Conservation (phyloP, 92 coral and sea anemone genomes). For the Pocillopora meandrina region DNA sequence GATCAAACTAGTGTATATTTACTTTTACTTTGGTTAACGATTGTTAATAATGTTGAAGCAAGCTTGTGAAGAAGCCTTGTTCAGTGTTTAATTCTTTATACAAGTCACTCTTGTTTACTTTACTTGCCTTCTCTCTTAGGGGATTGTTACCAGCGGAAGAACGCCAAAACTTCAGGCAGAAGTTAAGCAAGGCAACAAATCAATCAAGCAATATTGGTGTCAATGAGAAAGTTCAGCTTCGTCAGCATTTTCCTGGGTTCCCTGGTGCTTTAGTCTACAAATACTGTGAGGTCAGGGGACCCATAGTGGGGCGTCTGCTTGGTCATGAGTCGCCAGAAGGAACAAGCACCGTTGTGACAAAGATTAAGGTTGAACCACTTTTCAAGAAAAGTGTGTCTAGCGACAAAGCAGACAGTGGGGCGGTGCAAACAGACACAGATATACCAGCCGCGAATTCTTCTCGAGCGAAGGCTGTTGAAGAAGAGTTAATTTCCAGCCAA, state of each 20-base stretch:
- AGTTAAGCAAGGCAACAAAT: slow-evolving; percentile 73
- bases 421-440: background rate
- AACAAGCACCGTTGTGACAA: slow-evolving; percentile 51
- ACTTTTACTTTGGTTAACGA: no score
- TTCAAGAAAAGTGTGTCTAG: slow-evolving; percentile 17
- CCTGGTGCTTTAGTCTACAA: slow-evolving; percentile 92
- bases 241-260: slow-evolving; percentile 83
- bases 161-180: slow-evolving; percentile 85
- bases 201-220: slow-evolving; percentile 67
- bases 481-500: slow-evolving; percentile 22
- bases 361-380: slow-evolving; percentile 73
- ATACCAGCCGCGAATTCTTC: slow-evolving; percentile 12
- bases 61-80: no score
- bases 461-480: slow-evolving; percentile 29
- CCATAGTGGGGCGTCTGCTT: slow-evolving; percentile 72
- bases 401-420: background rate
- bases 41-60: no score
- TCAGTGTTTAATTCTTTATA: no score
- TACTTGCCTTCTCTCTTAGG: slow-evolving; percentile 43
- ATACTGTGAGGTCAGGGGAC: slow-evolving; percentile 72
- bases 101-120: background rate
- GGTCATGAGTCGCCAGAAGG: slow-evolving; percentile 81
- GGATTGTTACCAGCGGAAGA: slow-evolving; percentile 89
- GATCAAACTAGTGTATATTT: no score
- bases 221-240: slow-evolving; percentile 80